These are phyloP conservation scores for Syngnathus scovelli DNA, from an alignment of 2,113 vertebrate genomes.

Conservation along the genomic window DNA sequence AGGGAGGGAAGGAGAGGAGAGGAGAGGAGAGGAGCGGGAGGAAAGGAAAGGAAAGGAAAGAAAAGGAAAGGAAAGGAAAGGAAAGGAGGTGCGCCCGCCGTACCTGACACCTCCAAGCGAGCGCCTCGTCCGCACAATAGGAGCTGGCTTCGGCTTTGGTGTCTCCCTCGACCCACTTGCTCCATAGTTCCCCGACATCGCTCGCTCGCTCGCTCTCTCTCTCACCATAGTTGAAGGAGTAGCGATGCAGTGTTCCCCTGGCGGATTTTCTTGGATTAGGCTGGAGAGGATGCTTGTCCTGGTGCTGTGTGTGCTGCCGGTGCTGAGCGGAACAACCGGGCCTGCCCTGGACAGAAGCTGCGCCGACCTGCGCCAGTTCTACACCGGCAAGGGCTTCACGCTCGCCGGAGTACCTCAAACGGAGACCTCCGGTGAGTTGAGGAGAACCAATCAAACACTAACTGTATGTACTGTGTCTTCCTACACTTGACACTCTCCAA, in stretches of 20 bases:
- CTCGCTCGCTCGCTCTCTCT: background rate
- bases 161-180: too few species aligned
- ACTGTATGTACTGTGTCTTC: too few species aligned
- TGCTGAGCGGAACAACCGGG: conserved; percentile 62
- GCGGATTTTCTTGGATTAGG: conserved; percentile 11
- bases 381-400: conserved; percentile 90
- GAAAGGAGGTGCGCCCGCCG: too few species aligned
- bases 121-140: too few species aligned
- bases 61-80: too few species aligned
- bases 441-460: background rate
- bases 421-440: conserved; percentile 86
- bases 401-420: conserved; percentile 82
- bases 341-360: conserved; percentile 82
- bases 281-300: conserved; percentile 71
- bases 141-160: too few species aligned
- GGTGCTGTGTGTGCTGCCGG: conserved; percentile 63
- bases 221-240: background rate
- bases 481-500: background rate
- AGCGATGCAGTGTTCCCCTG: background rate
- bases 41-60: too few species aligned
- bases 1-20: too few species aligned
- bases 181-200: too few species aligned
- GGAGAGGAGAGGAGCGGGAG: too few species aligned
- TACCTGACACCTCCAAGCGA: too few species aligned
- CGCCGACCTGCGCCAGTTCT: conserved; percentile 85